A percentile compares a stretch with the other conserved stretches of the same genome.
Conservation (phyloP, 2,888 invertebrate species). For the Pyrochroa serraticornis region DNA sequence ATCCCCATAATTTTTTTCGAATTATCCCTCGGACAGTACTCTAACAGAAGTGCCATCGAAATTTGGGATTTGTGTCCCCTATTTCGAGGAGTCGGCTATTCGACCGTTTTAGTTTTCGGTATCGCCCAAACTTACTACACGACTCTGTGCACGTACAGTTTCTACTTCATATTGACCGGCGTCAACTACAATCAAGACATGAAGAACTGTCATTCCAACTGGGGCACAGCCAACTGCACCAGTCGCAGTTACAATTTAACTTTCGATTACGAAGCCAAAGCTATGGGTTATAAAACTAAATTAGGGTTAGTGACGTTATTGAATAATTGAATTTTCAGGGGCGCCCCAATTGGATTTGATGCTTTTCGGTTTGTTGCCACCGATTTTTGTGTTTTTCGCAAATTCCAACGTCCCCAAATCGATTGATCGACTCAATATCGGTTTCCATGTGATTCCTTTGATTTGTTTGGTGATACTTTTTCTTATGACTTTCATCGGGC, state of each 20-base stretch:
- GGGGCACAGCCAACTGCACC: constrained; percentile 27
- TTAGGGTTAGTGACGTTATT: no score
- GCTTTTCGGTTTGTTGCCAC: no score
- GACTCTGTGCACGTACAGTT: constrained; percentile 14
- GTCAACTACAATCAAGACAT: constrained; percentile 11
- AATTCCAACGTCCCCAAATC: no score
- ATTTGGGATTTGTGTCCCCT: constrained; percentile 30
- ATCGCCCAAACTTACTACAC: constrained; percentile 12
- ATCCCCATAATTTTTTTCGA: constrained; percentile 27
- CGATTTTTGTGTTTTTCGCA: no score
- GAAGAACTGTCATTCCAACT: constrained; percentile 23
- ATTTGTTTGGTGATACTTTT: constrained; percentile 2
- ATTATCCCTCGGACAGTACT: constrained; percentile 28
- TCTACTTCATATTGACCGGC: constrained; percentile 14
- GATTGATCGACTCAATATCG: no score
- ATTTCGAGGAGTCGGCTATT: constrained; percentile 22
- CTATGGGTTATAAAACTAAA: no score
- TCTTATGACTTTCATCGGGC: neutral
- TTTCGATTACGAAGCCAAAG: no score
- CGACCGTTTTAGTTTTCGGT: constrained; percentile 11
- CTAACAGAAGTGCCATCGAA: constrained; percentile 16
- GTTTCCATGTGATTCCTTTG: neutral
- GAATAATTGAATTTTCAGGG: no score
- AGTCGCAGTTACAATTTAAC: neutral
- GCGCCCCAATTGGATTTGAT: no score